Conservation (phyloP, 2,888 invertebrate genomes). For the Mimumesa dahlbomi region DNA sequence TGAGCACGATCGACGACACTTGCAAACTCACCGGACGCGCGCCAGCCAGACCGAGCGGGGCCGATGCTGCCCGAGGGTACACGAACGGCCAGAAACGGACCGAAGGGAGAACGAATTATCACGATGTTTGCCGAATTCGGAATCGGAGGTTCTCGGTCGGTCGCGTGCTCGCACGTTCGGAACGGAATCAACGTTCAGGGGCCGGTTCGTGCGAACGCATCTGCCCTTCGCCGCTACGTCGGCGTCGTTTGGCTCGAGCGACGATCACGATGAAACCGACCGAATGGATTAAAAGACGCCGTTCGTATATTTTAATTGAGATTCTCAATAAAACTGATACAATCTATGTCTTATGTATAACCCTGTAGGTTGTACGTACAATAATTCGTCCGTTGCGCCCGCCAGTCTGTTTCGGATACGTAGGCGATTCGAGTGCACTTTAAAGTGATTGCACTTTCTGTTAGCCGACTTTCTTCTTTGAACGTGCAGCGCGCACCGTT, state of each 20-base stretch:
- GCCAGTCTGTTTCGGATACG: too few relatives aligned
- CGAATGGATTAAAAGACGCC: too few relatives aligned
- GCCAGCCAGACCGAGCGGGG: background rate
- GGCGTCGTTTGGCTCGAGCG: too few relatives aligned
- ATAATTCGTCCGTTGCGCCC: too few relatives aligned
- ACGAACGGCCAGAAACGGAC: background rate
- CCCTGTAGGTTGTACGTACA: too few relatives aligned
- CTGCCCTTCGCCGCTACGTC: too few relatives aligned
- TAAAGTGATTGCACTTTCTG: background rate
- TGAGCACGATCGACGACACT: background rate
- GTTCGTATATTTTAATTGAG: background rate
- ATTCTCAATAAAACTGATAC: too few relatives aligned
- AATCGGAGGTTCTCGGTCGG: background rate
- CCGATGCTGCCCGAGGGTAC: constrained; percentile 10
- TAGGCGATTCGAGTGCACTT: too few relatives aligned
- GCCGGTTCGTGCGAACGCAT: too few relatives aligned
- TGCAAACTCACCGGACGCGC: background rate
- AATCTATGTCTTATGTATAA: too few relatives aligned
- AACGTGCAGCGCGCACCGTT: constrained; percentile 14
- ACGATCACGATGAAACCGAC: too few relatives aligned
- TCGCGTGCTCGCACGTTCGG: constrained; percentile 17
- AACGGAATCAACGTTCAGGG: too few relatives aligned
- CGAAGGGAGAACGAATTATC: constrained; percentile 9
- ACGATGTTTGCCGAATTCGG: constrained; percentile 14
- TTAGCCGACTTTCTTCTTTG: background rate